Base-by-base conservation (phyloP, 2,888 invertebrate genomes). In the Glaucopsyche alexis region DNA sequence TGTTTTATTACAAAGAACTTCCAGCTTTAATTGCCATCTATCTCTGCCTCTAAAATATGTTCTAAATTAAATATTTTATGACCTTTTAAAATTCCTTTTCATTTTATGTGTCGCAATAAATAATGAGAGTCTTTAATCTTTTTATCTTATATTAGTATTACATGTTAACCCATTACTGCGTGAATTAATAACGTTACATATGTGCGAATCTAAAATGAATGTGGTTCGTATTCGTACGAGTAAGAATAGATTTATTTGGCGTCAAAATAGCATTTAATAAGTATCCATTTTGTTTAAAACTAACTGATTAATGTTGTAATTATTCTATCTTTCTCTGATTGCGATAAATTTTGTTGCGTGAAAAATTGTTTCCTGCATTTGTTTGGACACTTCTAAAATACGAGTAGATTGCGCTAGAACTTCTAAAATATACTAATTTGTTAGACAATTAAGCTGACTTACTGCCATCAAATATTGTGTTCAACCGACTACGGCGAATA, bases 101-200 rank as follows among this genome's bases (percentile, higher is more conserved):
- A 29, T 38, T 60, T 60, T 29, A 60, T 60, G 29, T 55, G 29
- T 60, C 7, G 60, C 29, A 60, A 38, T 60, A 38, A 60, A 60
- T 60, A 60, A 60, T 60, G 29, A 29, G 29, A 29, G 29, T 60
- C 60, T 60, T 60, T 60, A 60, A 60, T 60, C 60, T 60, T 60
- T 52, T 71, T 72, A 55, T 71, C 73, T 73, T 70, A 74, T 82
- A 83, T 82, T 82, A 60, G 29, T 60, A 60, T 19, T 13, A 60
- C 13, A 60, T 60, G 29, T 29, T 7, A 60, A 38, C 29, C 13
- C 29, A 60, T 38, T 60, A 29, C 13, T 6, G 13, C 29, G 13
- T 29, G 60, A 7, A n/a, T 50, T 7, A 50, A 47, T 47, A 11
- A 47, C 47, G 47, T 47, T 29, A 47, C 47, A 47, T 47, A 47